phyloP scores from a whole-genome alignment of 2,888 invertebrate genomes.

The Pheosia gnoma region DNA sequence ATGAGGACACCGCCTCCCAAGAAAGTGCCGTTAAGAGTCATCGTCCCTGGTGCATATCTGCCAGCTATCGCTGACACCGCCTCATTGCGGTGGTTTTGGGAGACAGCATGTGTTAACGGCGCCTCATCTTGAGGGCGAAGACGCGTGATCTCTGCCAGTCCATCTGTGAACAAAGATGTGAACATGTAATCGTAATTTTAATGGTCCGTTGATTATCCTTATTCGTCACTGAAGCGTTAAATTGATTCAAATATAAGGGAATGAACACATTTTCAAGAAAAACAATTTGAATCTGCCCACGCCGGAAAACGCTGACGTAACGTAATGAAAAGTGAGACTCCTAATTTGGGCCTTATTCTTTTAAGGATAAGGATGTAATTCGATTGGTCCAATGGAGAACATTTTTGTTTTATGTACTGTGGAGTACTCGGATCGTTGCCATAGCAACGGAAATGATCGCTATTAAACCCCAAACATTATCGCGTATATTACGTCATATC shows the following conservation, averaged over 20 bases:
- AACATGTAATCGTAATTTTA: slow-evolving; percentile 9
- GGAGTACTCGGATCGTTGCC: slow-evolving; percentile 35
- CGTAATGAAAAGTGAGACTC: slow-evolving; percentile 2
- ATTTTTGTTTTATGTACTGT: slow-evolving; percentile 13
- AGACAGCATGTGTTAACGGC: slow-evolving; percentile 54
- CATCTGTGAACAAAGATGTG: slow-evolving; percentile 63
- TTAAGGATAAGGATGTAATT: slow-evolving; percentile 14
- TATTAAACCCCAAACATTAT: slow-evolving; percentile 61
- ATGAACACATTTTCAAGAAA: slow-evolving; percentile 10
- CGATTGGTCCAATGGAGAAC: slow-evolving; percentile 15
- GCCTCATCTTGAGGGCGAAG: slow-evolving; percentile 23
- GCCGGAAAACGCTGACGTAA: slow-evolving; percentile 7
- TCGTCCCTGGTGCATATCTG: slow-evolving; percentile 59
- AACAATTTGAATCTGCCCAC: slow-evolving; percentile 7
- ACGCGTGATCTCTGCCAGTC: slow-evolving; percentile 45
- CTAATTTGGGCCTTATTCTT: slow-evolving; percentile 14
- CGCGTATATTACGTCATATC: slow-evolving; percentile 47
- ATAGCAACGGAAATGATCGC: slow-evolving; percentile 57
- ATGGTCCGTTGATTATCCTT: not conserved
- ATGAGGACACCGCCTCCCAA: slow-evolving; percentile 67
- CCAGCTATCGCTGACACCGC: slow-evolving; percentile 43
- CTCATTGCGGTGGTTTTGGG: slow-evolving; percentile 49
- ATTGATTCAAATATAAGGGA: slow-evolving; percentile 7
- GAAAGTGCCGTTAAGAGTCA: slow-evolving; percentile 67
- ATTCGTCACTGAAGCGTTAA: not conserved